Percentiles rank a stretch among this genome's conserved stretches.
Evolutionary conservation across 1,140 invertebrate genomes (phyloP).

Genomic region (Macrocentrus cingulum): DNA sequence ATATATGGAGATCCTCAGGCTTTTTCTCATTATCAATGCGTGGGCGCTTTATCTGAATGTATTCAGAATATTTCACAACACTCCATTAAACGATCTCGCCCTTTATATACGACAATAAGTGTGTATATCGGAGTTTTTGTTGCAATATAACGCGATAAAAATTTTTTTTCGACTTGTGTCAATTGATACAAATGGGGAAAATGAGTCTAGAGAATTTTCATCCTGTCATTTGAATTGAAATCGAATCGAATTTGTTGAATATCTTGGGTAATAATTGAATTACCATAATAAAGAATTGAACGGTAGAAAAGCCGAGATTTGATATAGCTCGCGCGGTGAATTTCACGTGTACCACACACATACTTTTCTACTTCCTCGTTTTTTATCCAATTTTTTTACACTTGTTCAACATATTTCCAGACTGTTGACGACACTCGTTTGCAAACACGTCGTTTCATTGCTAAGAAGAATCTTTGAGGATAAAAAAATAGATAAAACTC

Average conservation of each 20-base stretch:
- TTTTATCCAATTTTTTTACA: not conserved
- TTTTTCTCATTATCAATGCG: too few species aligned
- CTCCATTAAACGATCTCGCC: too few species aligned
- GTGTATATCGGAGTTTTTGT: too few species aligned
- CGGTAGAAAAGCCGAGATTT: not conserved
- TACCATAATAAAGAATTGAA: conserved; percentile 40
- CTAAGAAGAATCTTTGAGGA: not conserved
- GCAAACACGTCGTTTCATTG: not conserved
- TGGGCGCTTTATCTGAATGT: too few species aligned
- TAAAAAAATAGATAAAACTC: conserved; percentile 3
- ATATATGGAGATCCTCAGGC: too few species aligned
- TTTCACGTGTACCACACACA: not conserved
- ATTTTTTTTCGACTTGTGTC: too few species aligned
- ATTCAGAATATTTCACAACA: too few species aligned
- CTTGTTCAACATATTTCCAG: not conserved
- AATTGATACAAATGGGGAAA: too few species aligned
- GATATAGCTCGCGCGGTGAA: conserved; percentile 20
- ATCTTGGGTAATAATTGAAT: conserved; percentile 44
- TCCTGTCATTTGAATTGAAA: conserved; percentile 45
- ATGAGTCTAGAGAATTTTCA: too few species aligned
- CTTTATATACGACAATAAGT: too few species aligned
- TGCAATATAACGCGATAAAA: too few species aligned
- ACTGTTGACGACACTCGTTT: not conserved
- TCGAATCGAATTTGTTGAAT: conserved; percentile 42
- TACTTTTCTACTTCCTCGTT: not conserved